A percentile compares a stretch with the other conserved stretches of the same genome.
These are phyloP conservation scores for Remorina albescens DNA, from an alignment of 2,797 vertebrate species.

Conservation along the genomic window DNA sequence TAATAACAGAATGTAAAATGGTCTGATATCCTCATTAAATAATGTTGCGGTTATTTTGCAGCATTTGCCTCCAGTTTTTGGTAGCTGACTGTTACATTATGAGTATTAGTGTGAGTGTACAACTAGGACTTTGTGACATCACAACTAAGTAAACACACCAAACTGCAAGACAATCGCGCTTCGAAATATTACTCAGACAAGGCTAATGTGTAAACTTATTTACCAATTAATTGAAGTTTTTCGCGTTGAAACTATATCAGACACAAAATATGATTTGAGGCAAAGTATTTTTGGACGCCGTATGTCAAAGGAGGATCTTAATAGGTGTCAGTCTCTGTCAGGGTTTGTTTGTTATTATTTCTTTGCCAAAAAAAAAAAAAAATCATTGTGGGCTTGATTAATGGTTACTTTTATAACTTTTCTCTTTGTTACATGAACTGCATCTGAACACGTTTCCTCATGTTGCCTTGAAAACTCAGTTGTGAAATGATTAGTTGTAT, in stretches of 20 bases:
- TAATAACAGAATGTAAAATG: no score
- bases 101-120: not conserved
- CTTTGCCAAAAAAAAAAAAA: not conserved
- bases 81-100: no score
- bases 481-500: conserved; percentile 12
- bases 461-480: not conserved
- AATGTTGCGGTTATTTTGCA: no score
- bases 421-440: no score
- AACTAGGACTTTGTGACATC: not conserved
- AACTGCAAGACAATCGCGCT: not conserved
- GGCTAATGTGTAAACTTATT: not conserved
- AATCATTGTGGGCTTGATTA: not conserved
- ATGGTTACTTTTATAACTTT: not conserved
- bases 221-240: not conserved
- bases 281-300: not conserved
- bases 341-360: not conserved
- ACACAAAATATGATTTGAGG: not conserved
- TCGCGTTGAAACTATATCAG: not conserved
- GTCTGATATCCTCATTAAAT: no score
- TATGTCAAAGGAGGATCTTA: not conserved
- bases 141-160: not conserved
- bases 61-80: no score
- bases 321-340: not conserved
- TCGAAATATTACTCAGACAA: not conserved
- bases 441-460: not conserved